Evolutionary conservation across 1,140 invertebrate species (phyloP).

Genomic region (Drosophila orena): DNA sequence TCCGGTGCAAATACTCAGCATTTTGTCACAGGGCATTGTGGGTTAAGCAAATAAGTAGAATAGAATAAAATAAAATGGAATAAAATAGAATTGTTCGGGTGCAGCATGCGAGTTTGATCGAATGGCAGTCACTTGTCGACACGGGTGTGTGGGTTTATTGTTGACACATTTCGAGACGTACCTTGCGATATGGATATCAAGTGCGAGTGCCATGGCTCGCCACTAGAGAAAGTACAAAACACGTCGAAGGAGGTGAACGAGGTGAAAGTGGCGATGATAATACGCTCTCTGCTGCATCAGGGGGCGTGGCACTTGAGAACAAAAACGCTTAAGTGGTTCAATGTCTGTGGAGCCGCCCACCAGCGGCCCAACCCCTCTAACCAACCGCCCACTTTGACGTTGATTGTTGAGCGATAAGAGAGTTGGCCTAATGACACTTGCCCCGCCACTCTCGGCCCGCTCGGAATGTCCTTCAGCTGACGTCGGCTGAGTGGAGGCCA

Average conservation of each 20-base stretch:
- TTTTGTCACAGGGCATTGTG: constrained; percentile 10
- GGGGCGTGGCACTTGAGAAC: constrained; percentile 51
- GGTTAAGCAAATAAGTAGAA: constrained; percentile 28
- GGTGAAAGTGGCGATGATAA: constrained; percentile 27
- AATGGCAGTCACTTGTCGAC: constrained; percentile 57
- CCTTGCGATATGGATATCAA: constrained; percentile 51
- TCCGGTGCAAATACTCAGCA: background rate
- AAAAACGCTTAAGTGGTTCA: constrained; percentile 50
- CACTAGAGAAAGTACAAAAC: constrained; percentile 47
- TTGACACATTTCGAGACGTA: constrained; percentile 61
- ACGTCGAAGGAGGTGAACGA: background rate
- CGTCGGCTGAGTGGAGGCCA: constrained; percentile 36
- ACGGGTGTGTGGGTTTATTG: constrained; percentile 46
- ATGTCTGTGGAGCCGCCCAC: constrained; percentile 14
- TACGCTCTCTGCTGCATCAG: constrained; percentile 24
- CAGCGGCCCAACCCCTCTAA: background rate
- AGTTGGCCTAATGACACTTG: constrained; percentile 58
- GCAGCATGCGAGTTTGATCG: constrained; percentile 58
- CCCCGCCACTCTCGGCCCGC: background rate
- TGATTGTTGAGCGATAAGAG: constrained; percentile 69
- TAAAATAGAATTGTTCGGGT: constrained; percentile 25
- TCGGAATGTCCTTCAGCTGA: constrained; percentile 1
- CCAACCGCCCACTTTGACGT: constrained; percentile 34
- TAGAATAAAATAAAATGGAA: constrained; percentile 28
- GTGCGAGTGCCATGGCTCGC: constrained; percentile 22